Evolutionary conservation across 64 coral and sea anemone genomes (phyloP), one percentile per base, ranked within the genome.

Genomic region (Pocillopora damicornis): DNA sequence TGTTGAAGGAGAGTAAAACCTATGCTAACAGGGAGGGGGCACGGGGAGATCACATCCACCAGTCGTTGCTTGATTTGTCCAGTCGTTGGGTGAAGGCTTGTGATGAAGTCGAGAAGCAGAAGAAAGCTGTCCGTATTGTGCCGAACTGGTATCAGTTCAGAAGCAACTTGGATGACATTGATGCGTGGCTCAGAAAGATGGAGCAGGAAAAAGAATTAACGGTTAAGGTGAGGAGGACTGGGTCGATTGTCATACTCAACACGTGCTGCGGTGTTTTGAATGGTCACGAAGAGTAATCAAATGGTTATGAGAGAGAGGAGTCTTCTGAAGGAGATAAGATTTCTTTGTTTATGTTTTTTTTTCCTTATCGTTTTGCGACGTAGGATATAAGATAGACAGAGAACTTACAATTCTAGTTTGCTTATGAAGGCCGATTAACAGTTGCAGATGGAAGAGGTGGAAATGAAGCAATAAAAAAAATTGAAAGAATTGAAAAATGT

Each of bases 61-160:
- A 99, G 59, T 87, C 93, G n/a, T 74, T 99, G 59, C 90, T 99
- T 0, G 93, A 99, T 20, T 80, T 98, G 67, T 95, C 96, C 0
- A 93, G 92, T 17, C 90, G 93, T 16, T 98, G 96, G 96, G 45
- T 98, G 23, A 98, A 91, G 83, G 90, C 93, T 17, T 98, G 96
- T 76, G 96, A 98, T 71, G 90, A 89, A 58, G 18, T 95, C 17
- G 93, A 91, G 25, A 87, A 87, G 13, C 93, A 91, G 59, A 98
- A 98, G 57, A 93, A 92, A 59, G 92, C 89, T 2, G 73, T 98
- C 0, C 76, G 89, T 37, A 84, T 98, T 67, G 78, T 94, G 1
- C 92, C 96, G 8, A 87, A 98, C n/a, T 98, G 96, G 96, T 98
- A 94, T 68, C 90, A 98, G 71, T 98, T 98, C 60, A 89, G 90